These are phyloP conservation scores for Rhinichthys osculus DNA, from an alignment of 2,797 vertebrate genomes.

Conservation along the genomic window DNA sequence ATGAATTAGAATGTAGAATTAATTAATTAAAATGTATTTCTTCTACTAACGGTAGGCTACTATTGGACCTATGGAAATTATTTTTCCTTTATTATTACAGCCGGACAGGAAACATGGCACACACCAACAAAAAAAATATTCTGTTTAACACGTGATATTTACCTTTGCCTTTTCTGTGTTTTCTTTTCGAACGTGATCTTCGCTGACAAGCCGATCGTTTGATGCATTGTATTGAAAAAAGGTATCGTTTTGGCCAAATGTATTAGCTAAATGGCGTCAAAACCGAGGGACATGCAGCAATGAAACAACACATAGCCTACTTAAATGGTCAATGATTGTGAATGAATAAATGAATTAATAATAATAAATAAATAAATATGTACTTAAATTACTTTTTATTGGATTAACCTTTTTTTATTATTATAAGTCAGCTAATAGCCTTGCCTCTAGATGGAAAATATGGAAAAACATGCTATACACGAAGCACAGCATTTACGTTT, in stretches of 20 bases:
- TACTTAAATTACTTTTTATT: neutral
- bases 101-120: neutral
- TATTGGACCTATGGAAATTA: neutral
- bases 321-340: neutral
- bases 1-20: neutral
- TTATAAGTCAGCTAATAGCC: neutral
- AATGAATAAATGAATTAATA: neutral
- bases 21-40: neutral
- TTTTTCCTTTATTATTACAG: neutral
- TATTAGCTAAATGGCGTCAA: neutral
- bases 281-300: neutral
- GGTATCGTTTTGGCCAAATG: no score
- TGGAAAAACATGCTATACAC: neutral
- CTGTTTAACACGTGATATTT: neutral
- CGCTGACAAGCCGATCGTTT: neutral
- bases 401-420: no score
- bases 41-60: neutral
- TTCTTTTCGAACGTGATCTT: neutral
- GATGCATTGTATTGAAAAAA: neutral
- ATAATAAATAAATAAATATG: no score
- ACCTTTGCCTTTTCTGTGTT: neutral
- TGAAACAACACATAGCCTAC: neutral
- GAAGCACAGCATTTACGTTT: neutral
- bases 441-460: neutral
- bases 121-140: neutral